phyloP scores from a whole-genome alignment of 2,113 vertebrate genomes.

The Mirza zaza region DNA sequence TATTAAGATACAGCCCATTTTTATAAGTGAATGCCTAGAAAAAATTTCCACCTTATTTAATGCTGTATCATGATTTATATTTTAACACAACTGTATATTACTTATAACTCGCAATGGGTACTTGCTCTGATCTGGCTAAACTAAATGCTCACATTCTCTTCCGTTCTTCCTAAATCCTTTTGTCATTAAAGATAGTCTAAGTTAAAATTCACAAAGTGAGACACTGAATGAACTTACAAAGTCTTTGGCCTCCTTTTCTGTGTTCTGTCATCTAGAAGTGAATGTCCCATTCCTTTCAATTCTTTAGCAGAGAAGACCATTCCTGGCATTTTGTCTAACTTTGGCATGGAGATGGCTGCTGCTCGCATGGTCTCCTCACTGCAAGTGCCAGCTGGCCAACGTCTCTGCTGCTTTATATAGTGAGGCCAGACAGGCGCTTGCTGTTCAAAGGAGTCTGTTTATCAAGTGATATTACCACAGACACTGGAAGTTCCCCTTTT shows the following conservation, averaged over 20 bases:
- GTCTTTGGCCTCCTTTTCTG: slow-evolving; percentile 84
- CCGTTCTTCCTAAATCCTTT: neutral
- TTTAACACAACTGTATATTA: neutral
- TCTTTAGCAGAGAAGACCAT: slow-evolving; percentile 81
- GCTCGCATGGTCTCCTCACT: slow-evolving; percentile 71
- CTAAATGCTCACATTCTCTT: neutral
- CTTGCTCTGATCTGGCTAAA: neutral
- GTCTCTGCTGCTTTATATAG: slow-evolving; percentile 84
- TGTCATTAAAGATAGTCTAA: neutral
- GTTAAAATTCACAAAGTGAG: neutral
- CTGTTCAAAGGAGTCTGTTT: slow-evolving; percentile 80
- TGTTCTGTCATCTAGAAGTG: slow-evolving; percentile 83
- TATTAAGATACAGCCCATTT: neutral
- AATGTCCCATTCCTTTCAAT: slow-evolving; percentile 78
- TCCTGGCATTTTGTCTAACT: slow-evolving; percentile 82
- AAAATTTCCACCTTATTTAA: neutral
- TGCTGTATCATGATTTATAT: neutral
- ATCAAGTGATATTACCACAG: slow-evolving; percentile 82
- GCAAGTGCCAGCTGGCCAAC: slow-evolving; percentile 69
- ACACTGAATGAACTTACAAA: slow-evolving; percentile 81
- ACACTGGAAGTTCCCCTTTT: slow-evolving; percentile 85
- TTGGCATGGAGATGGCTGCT: slow-evolving; percentile 53
- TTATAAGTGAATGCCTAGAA: neutral
- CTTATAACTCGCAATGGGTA: neutral
- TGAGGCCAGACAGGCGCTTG: slow-evolving; percentile 52